A percentile compares a stretch with the other conserved stretches of the same genome.
Evolutionary conservation across 2,797 vertebrate species (phyloP).

Genomic region (Thunnus albacares): DNA sequence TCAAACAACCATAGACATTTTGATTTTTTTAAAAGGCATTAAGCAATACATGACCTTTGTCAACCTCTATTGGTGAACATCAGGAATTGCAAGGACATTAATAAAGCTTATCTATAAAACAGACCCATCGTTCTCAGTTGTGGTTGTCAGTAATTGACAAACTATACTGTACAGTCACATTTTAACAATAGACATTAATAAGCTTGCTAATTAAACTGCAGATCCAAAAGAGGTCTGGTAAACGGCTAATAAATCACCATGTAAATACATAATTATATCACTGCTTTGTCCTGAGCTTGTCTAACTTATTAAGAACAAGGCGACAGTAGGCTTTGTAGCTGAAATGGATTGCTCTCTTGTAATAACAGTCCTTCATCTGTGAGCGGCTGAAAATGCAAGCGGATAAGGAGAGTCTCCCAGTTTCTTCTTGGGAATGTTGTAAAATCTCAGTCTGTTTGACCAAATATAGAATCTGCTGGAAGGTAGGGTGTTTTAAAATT

Average conservation of each 20-base stretch:
- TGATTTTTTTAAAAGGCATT: not conserved
- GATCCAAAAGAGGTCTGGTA: conserved; percentile 28
- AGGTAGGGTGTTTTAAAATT: not conserved
- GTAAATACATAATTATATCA: conserved; percentile 21
- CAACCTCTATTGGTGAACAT: conserved; percentile 45
- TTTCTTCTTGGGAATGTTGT: not conserved
- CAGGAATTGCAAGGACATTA: conserved; percentile 24
- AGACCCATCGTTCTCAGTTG: conserved; percentile 18
- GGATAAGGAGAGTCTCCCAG: not conserved
- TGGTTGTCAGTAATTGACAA: conserved; percentile 22
- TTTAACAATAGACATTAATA: conserved; percentile 36
- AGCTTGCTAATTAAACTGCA: conserved; percentile 39
- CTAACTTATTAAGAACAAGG: conserved; percentile 27
- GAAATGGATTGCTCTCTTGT: not conserved
- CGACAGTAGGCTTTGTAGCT: conserved; percentile 29
- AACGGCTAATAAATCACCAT: conserved; percentile 44
- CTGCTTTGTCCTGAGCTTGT: conserved; percentile 39
- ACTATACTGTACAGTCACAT: conserved; percentile 26
- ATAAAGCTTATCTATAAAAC: conserved; percentile 38
- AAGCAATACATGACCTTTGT: conserved; percentile 40
- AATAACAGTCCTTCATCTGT: conserved; percentile 8
- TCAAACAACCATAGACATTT: conserved; percentile 47
- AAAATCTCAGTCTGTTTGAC: not conserved
- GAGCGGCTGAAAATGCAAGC: conserved; percentile 9
- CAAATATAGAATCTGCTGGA: no score